Percentiles rank a stretch among this genome's conserved stretches.
These are phyloP conservation scores for Galemys pyrenaicus DNA, from an alignment of 2,113 vertebrate genomes.

Conservation along the genomic window DNA sequence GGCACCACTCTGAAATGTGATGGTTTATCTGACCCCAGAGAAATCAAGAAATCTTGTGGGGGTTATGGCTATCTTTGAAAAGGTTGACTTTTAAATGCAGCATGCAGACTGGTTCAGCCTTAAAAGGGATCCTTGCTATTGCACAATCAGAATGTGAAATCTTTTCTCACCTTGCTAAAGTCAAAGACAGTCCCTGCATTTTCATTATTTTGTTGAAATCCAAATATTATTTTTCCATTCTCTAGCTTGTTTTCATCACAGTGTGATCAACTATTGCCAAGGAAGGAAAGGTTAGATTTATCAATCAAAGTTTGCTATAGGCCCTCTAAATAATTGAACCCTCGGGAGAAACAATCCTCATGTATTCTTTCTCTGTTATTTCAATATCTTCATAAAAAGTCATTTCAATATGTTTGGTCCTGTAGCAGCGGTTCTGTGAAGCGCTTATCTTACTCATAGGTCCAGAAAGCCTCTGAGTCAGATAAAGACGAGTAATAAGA, in stretches of 20 bases:
- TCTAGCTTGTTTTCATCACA: constrained; percentile 82
- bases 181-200: constrained; percentile 81
- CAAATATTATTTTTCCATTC: constrained; percentile 85
- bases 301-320: constrained; percentile 83
- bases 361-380: constrained; percentile 73
- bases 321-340: constrained; percentile 85
- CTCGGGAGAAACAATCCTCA: constrained; percentile 78
- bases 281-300: constrained; percentile 84
- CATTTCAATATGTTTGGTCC: constrained; percentile 82
- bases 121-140: constrained; percentile 71
- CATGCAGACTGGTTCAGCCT: constrained; percentile 49
- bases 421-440: constrained; percentile 73
- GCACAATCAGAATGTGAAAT: constrained; percentile 78
- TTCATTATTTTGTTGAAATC: constrained; percentile 84
- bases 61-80: constrained; percentile 72
- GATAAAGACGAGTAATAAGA: background rate
- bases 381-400: constrained; percentile 82
- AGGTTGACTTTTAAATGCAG: constrained; percentile 65
- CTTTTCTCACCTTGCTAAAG: constrained; percentile 82
- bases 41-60: constrained; percentile 60
- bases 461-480: constrained; percentile 49
- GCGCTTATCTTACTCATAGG: constrained; percentile 68
- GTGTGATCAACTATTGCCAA: constrained; percentile 81
- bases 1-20: constrained; percentile 20
- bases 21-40: constrained; percentile 53